Base-by-base conservation (phyloP, 1,140 invertebrate species). In the Drosophila micromelanica region DNA sequence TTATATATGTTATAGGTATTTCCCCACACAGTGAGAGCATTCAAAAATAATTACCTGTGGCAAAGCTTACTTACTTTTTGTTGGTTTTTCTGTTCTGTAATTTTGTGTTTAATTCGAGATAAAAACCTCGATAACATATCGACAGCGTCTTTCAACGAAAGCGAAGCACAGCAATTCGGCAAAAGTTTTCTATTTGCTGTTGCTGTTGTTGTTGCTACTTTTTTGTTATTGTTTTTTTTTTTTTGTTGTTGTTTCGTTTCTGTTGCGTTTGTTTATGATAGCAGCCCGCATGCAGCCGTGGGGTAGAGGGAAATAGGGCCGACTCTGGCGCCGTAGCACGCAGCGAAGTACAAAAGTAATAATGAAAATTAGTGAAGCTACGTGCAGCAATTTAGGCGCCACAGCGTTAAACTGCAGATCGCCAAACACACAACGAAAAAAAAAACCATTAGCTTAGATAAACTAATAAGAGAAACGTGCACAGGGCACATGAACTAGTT, bases 321-420 rank as follows among this genome's bases (percentile, higher is more conserved):
- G 42, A 60, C 73, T 70, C 61, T 65, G 82, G 78, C 84, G 82
- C 82, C 84, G 78, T 45, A 46, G 74, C 82, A 87, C 71, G 82
- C 82, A 79, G 67, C 78, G 45, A 60, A 78, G 64, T 56, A 69
- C 54, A 76, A 85, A 85, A 82, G 73, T 81, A 78, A 86, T 78
- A 86, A 77, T 69, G 64, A 65, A 64, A 64, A 74, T 77, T 78
- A 73, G 80, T 76, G 78, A 70, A 68, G 76, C 68, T 79, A 87
- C 84, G 84, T 89, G 84, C 73, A 71, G 69, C 73, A 89, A 80
- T 84, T 89, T 89, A 89, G 85, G 85, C 84, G 84, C 84, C 84
- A 79, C 70, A 78, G 30, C 59, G 20, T 6, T 45, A 30, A 71
- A 40, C 52, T 63, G 59, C 42, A 57, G 63, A 30, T 57, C 17